Conservation (phyloP, 30 jellyfish, hydroid and myxozoan genomes). For the Morbakka virulenta region DNA sequence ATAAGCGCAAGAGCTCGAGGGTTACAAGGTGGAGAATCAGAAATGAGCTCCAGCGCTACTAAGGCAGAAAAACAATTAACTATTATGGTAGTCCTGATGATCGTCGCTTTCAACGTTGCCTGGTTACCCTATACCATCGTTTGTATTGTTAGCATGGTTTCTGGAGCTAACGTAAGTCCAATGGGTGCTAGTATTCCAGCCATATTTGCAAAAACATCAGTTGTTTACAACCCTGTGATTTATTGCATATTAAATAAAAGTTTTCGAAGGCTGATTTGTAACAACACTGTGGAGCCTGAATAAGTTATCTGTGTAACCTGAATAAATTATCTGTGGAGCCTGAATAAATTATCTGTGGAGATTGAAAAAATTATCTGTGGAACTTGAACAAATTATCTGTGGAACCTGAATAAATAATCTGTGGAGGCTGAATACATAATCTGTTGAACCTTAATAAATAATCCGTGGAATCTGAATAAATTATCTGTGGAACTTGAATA, state of each 20-base stretch:
- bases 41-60: not conserved
- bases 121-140: conserved; percentile 13
- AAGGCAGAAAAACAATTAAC: not conserved
- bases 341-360: no score
- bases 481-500: no score
- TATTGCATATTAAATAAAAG: not conserved
- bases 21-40: not conserved
- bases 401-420: no score
- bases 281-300: not conserved
- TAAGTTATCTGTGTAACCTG: no score
- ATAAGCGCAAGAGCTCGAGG: not conserved
- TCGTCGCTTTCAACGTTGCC: conserved; percentile 7
- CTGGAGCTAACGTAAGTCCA: not conserved
- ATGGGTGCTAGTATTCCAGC: not conserved
- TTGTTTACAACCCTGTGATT: conserved; percentile 3
- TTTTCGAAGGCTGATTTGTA: not conserved
- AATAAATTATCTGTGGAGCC: no score
- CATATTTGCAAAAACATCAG: conserved; percentile 7
- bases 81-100: not conserved
- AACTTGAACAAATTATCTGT: no score
- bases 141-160: not conserved
- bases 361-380: no score
- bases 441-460: no score
- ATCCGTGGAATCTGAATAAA: no score
- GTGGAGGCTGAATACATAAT: no score